Percentiles rank a stretch among this genome's conserved stretches.
Evolutionary conservation across 2,888 invertebrate genomes (phyloP).

Genomic region (Drosophila histrio): DNA sequence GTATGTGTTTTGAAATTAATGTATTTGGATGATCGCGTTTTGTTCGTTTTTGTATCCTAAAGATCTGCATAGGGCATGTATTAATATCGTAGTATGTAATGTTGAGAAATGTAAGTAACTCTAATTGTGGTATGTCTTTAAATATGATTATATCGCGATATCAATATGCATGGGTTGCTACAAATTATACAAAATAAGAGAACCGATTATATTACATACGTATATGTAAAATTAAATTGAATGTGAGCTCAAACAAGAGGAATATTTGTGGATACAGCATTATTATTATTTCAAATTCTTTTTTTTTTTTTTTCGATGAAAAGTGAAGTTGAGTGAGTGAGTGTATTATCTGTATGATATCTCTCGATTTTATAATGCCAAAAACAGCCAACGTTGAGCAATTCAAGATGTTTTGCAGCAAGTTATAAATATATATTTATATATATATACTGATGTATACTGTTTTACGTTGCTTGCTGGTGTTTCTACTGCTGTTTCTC

Average conservation of each 20-base stretch:
- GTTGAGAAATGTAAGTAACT: conserved; percentile 45
- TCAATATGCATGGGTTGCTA: conserved; percentile 26
- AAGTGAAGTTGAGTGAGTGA: conserved; percentile 33
- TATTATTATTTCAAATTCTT: conserved; percentile 34
- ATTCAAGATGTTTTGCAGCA: conserved; percentile 13
- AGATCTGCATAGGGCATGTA: conserved; percentile 42
- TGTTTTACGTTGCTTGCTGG: not conserved
- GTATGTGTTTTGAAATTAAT: conserved; percentile 45
- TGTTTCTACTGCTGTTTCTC: conserved; percentile 5
- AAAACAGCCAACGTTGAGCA: conserved; percentile 42
- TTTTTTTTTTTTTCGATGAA: no score
- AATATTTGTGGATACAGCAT: conserved; percentile 38
- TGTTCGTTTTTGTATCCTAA: conserved; percentile 42
- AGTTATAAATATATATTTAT: not conserved
- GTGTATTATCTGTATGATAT: conserved; percentile 23
- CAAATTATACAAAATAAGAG: conserved; percentile 11
- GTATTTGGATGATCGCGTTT: conserved; percentile 33
- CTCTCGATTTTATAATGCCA: conserved; percentile 37
- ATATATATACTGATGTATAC: conserved; percentile 9
- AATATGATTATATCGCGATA: conserved; percentile 23
- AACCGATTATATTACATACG: conserved; percentile 28
- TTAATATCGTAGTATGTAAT: conserved; percentile 44
- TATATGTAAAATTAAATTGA: conserved; percentile 37
- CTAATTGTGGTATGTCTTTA: conserved; percentile 27
- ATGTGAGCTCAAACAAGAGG: conserved; percentile 11